phyloP scores from a whole-genome alignment of 2,113 vertebrate genomes.

The Gobiocypris rarus region DNA sequence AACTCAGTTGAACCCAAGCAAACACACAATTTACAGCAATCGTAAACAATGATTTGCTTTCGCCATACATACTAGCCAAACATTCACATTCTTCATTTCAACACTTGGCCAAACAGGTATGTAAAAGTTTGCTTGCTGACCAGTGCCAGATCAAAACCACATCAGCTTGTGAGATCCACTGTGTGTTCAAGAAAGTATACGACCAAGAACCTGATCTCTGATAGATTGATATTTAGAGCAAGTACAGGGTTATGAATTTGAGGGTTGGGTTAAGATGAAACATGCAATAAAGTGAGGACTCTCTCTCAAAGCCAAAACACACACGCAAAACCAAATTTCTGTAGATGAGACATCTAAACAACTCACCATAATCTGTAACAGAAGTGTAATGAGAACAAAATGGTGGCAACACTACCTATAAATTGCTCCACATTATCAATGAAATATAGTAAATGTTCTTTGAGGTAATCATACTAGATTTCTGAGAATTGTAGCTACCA shows the following conservation, averaged over 20 bases:
- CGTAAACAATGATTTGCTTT: background rate
- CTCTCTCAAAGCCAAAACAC: background rate
- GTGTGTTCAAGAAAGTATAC: background rate
- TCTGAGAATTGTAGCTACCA: constrained; percentile 26
- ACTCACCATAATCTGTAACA: background rate
- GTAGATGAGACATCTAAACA: background rate
- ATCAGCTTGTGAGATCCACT: constrained; percentile 13
- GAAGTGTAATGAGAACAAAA: background rate
- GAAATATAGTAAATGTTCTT: background rate
- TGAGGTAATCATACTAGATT: constrained; percentile 9
- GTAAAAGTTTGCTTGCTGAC: background rate
- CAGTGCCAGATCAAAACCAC: background rate
- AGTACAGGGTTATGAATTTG: background rate
- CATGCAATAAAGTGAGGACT: constrained; percentile 8
- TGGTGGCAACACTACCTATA: background rate
- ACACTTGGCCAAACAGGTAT: no score
- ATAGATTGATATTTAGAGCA: background rate
- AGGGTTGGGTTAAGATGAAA: constrained; percentile 39
- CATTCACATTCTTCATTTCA: background rate
- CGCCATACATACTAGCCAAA: background rate
- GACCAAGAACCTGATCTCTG: background rate
- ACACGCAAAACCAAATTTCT: background rate
- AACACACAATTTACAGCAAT: background rate
- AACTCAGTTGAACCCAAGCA: background rate
- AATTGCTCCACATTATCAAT: background rate